Evolutionary conservation across 2,888 invertebrate species (phyloP).

Genomic region (Ramazzottius varieornatus): DNA sequence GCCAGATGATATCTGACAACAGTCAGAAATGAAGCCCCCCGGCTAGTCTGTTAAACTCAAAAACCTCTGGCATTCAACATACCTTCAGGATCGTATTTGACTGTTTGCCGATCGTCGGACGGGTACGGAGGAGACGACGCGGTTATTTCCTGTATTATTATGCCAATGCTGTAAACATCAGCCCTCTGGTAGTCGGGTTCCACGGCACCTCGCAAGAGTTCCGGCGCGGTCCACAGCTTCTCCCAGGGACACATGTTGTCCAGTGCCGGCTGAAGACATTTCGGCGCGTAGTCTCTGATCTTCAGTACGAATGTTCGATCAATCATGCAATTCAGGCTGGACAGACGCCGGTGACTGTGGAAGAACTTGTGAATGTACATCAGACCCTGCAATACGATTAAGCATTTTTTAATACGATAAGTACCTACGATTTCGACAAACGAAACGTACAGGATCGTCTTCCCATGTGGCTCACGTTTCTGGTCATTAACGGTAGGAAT

Average conservation of each 20-base stretch:
- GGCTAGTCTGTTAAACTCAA: no score
- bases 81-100: no score
- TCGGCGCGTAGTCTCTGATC: background rate
- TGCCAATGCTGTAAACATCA: background rate
- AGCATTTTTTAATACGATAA: background rate
- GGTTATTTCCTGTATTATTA: background rate
- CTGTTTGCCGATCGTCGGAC: no score
- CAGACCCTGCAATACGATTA: background rate
- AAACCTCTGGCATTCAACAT: no score
- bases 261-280: background rate
- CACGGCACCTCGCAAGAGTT: background rate
- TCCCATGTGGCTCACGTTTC: no score
- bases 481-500: no score
- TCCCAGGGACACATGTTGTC: background rate
- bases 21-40: no score
- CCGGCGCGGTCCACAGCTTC: background rate
- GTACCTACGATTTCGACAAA: no score
- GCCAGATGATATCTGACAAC: background rate
- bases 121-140: background rate
- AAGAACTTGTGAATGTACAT: background rate
- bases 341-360: background rate
- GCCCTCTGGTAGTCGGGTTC: background rate
- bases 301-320: background rate
- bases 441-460: no score
- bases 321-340: conserved; percentile 1